Conservation (phyloP, 2,113 vertebrate genomes). For the Brachyistius frenatus region DNA sequence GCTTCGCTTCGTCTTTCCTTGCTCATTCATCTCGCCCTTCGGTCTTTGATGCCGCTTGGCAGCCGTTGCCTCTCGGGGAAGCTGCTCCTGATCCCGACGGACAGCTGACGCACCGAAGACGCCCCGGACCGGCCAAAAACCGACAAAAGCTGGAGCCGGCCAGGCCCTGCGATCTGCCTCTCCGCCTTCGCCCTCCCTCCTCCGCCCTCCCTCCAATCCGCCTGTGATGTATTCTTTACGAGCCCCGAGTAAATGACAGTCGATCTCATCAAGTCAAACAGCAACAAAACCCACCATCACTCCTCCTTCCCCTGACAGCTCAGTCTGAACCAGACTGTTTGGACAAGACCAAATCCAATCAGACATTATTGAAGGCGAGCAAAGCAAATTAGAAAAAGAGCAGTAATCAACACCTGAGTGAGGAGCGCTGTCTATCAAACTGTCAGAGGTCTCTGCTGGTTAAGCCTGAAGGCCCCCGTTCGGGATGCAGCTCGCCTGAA, state of each 20-base stretch:
- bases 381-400: conserved; percentile 9
- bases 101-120: conserved; percentile 19
- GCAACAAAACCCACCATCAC: not conserved
- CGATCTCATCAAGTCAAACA: conserved; percentile 16
- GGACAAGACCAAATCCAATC: conserved; percentile 16
- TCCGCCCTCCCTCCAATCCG: not conserved
- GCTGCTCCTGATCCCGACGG: not conserved
- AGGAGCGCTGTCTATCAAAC: conserved; percentile 24
- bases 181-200: not conserved
- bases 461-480: conserved; percentile 1
- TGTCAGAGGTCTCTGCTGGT: conserved; percentile 21
- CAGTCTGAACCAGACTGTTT: not conserved
- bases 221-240: conserved; percentile 8
- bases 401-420: conserved; percentile 30
- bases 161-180: conserved; percentile 13
- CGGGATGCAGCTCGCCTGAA: not conserved
- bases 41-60: too few relatives aligned
- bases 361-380: conserved; percentile 29
- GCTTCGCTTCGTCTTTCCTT: not conserved
- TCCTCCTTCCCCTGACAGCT: not conserved
- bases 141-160: conserved; percentile 23
- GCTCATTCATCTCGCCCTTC: not conserved
- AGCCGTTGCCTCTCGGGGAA: conserved; percentile 9
- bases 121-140: conserved; percentile 26
- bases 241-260: conserved; percentile 15